These are phyloP conservation scores for Rhagonycha fulva DNA, from an alignment of 2,888 invertebrate genomes.

Conservation along the genomic window DNA sequence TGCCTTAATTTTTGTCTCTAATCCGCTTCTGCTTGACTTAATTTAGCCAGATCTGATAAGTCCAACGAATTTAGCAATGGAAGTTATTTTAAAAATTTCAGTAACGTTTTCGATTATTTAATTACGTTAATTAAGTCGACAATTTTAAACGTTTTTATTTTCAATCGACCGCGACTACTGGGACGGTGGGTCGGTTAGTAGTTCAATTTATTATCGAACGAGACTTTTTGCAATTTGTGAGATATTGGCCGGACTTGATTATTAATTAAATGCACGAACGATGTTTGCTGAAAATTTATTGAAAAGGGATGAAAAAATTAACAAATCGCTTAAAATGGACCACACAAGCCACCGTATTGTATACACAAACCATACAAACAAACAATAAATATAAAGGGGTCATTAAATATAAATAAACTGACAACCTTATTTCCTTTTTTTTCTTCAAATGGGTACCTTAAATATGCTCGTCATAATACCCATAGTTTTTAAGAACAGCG, in stretches of 20 bases:
- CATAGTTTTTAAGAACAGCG: slow-evolving; percentile 30
- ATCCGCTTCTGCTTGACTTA: neutral
- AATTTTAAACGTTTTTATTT: neutral
- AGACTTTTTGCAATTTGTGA: neutral
- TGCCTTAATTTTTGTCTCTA: neutral
- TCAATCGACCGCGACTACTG: neutral
- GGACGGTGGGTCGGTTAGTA: neutral
- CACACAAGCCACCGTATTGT: slow-evolving; percentile 37
- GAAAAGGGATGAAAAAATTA: neutral
- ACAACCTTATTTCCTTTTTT: slow-evolving; percentile 36
- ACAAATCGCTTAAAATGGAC: slow-evolving; percentile 29
- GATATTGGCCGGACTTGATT: neutral
- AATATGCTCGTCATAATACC: slow-evolving; percentile 42
- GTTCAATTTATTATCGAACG: neutral
- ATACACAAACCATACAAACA: slow-evolving; percentile 32
- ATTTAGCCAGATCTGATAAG: neutral
- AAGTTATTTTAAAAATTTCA: neutral
- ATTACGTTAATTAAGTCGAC: neutral
- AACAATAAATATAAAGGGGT: slow-evolving; percentile 37
- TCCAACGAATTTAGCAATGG: neutral
- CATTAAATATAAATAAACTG: slow-evolving; percentile 40
- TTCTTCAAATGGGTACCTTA: slow-evolving; percentile 32
- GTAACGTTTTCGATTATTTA: neutral
- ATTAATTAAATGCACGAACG: neutral
- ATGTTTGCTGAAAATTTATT: neutral